phyloP scores from a whole-genome alignment of 1,140 invertebrate genomes.

The Lepidurus arcticus region DNA sequence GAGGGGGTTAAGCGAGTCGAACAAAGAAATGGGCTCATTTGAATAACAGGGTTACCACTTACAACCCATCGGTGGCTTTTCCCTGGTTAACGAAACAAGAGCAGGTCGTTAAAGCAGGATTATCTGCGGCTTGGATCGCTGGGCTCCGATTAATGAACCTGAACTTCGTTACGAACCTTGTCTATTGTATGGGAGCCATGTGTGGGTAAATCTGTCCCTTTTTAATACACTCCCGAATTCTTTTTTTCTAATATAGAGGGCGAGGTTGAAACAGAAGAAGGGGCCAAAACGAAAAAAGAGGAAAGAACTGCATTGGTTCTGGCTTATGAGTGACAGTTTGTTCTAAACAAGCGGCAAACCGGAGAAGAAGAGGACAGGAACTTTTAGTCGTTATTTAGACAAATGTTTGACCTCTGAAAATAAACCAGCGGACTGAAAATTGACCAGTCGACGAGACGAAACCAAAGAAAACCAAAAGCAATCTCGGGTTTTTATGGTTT shows the following conservation, averaged over 20 bases:
- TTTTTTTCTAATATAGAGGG: neutral
- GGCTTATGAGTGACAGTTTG: neutral
- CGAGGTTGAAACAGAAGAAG: neutral
- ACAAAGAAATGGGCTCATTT: neutral
- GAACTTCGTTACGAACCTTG: neutral
- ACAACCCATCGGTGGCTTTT: slow-evolving; percentile 17
- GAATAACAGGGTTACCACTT: slow-evolving; percentile 18
- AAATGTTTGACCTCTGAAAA: slow-evolving; percentile 4
- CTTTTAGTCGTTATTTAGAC: neutral
- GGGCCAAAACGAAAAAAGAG: neutral
- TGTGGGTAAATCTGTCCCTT: slow-evolving; percentile 4
- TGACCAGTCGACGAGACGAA: neutral
- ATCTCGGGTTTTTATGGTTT: neutral
- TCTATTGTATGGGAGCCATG: slow-evolving; percentile 4
- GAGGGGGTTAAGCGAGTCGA: neutral
- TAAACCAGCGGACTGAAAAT: neutral
- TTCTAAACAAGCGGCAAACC: neutral
- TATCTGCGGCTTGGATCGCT: slow-evolving; percentile 20
- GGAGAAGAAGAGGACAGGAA: neutral
- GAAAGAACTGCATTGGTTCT: neutral
- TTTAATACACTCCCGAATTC: neutral
- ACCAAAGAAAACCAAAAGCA: neutral
- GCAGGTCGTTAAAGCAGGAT: slow-evolving; percentile 1
- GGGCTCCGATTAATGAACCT: slow-evolving; percentile 7
- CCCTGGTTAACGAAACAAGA: slow-evolving; percentile 18